Base-by-base conservation (phyloP, 1,140 invertebrate genomes). In the Drosophila mayri region DNA sequence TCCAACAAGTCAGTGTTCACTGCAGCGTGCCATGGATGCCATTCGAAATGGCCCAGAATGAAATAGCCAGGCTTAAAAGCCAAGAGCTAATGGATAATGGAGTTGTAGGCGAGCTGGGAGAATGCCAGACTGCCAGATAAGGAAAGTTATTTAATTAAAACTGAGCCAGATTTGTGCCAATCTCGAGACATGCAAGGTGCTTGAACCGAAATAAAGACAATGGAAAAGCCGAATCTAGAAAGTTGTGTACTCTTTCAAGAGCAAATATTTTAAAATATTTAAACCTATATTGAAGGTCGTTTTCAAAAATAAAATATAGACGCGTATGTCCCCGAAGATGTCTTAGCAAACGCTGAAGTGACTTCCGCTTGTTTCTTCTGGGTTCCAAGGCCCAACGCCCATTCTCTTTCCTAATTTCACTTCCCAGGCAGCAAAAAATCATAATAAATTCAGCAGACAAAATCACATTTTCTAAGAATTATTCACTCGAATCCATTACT, bases 21-120 rank as follows among this genome's bases (percentile, higher is more conserved):
- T 63, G 84, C 80, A 88, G 85, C 85, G 81, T 88, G 78, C 85
- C 85, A 49, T 81, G 76, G 81, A 88, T 90, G 80, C 73, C 81
- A 85, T 70, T 76, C 22, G 50, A 59, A 79, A 58, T 78, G 82
- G 64, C 78, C 68, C 66, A 58, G 49, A 88, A 84, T 79, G 43
- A 59, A 81, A 58, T 54, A 70, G 83, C 35, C 49, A 49, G 47
- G 50, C 28, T 32, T 0, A 28, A 38, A 38, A 49, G 62, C 55
- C 54, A 57, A 54, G 9, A 38, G 57, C 46, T 77, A 90, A 83
- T 79, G 76, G 79, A 79, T 50, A 50, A 50, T 90, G 70, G 57
- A 71, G 79, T 72, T 81, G 79, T 74, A 63, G 60, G 61, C 44
- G 71, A 72, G 43, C 58, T 10, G 20, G 54, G n/a, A 60, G 71